Conservation (phyloP, 2,797 vertebrate species). For the Micropoecilia bifurca region DNA sequence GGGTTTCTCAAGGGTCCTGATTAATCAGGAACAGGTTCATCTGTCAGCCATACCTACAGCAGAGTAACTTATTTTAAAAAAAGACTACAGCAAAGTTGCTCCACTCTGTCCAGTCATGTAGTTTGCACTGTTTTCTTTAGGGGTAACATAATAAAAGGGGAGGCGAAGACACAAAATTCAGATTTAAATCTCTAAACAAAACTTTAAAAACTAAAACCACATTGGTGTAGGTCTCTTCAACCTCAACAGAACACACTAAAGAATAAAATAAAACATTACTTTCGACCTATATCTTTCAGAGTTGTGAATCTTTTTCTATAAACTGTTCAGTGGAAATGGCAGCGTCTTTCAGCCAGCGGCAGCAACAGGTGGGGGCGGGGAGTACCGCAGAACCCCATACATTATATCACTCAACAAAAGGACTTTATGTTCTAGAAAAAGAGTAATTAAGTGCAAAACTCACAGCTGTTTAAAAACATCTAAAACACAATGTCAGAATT, state of each 20-base stretch:
- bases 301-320: not conserved
- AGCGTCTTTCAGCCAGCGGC: not conserved
- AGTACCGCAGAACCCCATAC: not conserved
- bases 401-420: not conserved
- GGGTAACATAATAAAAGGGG: not conserved
- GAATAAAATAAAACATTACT: not conserved
- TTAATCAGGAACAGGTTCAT: slow-evolving; percentile 17
- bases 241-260: not conserved
- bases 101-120: not conserved
- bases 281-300: not conserved
- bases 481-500: not conserved
- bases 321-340: not conserved
- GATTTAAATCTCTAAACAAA: not conserved
- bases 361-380: not conserved
- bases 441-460: too few species aligned
- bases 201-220: not conserved
- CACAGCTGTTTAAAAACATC: too few species aligned
- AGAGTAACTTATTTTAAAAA: not conserved
- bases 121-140: not conserved
- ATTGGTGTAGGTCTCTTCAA: not conserved
- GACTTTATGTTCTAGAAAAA: too few species aligned
- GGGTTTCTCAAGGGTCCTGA: slow-evolving; percentile 14
- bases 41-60: slow-evolving; percentile 9
- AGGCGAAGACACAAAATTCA: not conserved
- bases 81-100: not conserved